A percentile compares a stretch with the other conserved stretches of the same genome.
Evolutionary conservation across 2,113 vertebrate genomes (phyloP).

Genomic region (Dermatemys mawii): DNA sequence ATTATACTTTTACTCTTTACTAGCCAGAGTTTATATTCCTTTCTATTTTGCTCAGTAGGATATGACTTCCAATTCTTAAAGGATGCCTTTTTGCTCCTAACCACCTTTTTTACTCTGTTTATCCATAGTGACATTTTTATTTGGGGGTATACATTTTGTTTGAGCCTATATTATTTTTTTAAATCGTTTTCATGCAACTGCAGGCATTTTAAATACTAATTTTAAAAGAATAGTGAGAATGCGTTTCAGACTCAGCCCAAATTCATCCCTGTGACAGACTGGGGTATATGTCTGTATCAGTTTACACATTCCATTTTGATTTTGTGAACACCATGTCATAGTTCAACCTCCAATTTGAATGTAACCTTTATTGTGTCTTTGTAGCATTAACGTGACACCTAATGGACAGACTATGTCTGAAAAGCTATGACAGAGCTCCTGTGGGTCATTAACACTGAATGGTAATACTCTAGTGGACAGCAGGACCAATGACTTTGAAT

Average conservation of each 20-base stretch:
- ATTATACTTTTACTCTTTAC: too few relatives aligned
- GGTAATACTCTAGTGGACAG: too few relatives aligned
- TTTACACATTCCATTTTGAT: constrained; percentile 33
- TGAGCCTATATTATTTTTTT: too few relatives aligned
- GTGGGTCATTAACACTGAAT: not conserved
- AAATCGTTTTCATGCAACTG: too few relatives aligned
- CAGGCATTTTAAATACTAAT: rapidly evolving
- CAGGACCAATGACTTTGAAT: too few relatives aligned
- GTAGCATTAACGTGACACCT: not conserved
- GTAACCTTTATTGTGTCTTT: not conserved
- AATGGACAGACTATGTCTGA: not conserved
- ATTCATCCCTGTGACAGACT: constrained; percentile 5
- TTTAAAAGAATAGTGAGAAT: not conserved
- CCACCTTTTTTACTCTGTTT: too few relatives aligned
- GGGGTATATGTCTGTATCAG: not conserved
- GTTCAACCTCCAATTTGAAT: constrained; percentile 25
- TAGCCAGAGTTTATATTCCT: too few relatives aligned
- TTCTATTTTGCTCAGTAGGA: too few relatives aligned
- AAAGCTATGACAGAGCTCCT: not conserved
- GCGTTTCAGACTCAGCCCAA: not conserved
- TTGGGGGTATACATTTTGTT: too few relatives aligned
- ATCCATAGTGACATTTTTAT: too few relatives aligned
- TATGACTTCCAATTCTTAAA: too few relatives aligned
- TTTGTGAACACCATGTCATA: constrained; percentile 14
- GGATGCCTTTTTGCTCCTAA: too few relatives aligned